Conservation (phyloP, 2,113 vertebrate species). For the Barnardius zonarius region DNA sequence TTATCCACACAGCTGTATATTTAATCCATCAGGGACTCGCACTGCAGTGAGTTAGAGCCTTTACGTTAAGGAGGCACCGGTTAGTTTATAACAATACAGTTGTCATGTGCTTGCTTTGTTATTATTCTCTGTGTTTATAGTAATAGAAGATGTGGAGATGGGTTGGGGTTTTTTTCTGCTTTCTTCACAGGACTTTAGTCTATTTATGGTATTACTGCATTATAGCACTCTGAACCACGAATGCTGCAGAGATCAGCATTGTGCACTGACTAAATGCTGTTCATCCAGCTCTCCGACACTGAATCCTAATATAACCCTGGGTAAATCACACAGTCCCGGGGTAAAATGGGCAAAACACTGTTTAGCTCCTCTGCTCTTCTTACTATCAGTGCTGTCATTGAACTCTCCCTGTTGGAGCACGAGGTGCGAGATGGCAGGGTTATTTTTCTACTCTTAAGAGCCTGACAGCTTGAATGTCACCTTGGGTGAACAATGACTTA, state of each 20-base stretch:
- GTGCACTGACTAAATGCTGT: not conserved
- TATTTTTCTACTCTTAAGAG: not conserved
- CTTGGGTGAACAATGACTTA: slow-evolving; percentile 10
- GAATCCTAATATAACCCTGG: not conserved
- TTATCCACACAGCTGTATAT: slow-evolving; percentile 28
- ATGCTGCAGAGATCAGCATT: slow-evolving; percentile 24
- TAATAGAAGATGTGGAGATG: not conserved
- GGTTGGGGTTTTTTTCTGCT: not conserved
- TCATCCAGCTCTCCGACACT: not conserved
- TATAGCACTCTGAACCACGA: not conserved
- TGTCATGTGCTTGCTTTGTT: not conserved
- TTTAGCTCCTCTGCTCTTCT: not conserved
- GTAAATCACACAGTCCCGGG: not conserved
- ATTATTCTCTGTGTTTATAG: not conserved
- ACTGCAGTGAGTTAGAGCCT: not conserved
- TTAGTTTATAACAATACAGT: not conserved
- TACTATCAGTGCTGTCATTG: not conserved
- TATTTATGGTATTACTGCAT: slow-evolving; percentile 31
- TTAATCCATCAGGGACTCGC: slow-evolving; percentile 9
- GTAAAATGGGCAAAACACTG: not conserved
- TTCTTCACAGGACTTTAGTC: slow-evolving; percentile 22
- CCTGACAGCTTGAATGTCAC: slow-evolving; percentile 41
- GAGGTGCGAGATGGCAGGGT: not conserved
- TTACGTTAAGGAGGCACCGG: slow-evolving; percentile 18
- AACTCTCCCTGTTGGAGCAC: not conserved